Evolutionary conservation across 2,113 vertebrate genomes (phyloP).

Genomic region (Solea senegalensis): DNA sequence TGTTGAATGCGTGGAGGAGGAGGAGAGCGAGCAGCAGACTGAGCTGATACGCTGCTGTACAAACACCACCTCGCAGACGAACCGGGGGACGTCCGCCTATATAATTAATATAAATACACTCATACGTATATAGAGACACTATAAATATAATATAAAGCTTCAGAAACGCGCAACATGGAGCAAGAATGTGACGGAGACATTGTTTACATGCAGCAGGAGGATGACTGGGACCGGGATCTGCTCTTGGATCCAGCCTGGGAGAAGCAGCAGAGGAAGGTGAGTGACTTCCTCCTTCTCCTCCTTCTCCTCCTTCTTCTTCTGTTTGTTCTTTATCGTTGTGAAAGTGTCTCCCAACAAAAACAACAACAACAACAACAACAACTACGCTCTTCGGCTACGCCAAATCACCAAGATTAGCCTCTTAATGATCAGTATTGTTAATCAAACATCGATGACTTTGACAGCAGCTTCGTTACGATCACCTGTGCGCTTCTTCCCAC

Average conservation of each 20-base stretch:
- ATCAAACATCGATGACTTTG: not conserved
- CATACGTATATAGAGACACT: not conserved
- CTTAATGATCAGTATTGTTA: no score
- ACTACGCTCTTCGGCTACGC: no score
- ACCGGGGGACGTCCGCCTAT: not conserved
- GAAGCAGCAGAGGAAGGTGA: constrained; percentile 97
- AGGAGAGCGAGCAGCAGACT: constrained; percentile 47
- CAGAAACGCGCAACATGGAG: constrained; percentile 82
- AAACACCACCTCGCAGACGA: constrained; percentile 42
- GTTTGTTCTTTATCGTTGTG: not conserved
- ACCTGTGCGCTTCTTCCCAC: constrained; percentile 25
- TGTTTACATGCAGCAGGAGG: constrained; percentile 91
- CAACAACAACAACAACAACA: not conserved
- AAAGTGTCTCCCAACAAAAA: constrained; percentile 25
- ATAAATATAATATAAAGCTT: not conserved
- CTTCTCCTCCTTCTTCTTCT: not conserved
- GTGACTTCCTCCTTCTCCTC: constrained; percentile 35
- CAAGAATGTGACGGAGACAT: constrained; percentile 85
- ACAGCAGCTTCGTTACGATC: constrained; percentile 3
- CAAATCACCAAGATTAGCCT: not conserved
- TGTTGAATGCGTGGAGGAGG: constrained; percentile 69
- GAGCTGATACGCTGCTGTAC: constrained; percentile 46
- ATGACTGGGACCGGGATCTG: constrained; percentile 95
- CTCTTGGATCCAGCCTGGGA: constrained; percentile 97
- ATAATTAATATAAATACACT: constrained; percentile 13